Percentiles rank a stretch among this genome's conserved stretches.
Conservation (phyloP, 2,113 vertebrate species). For the Clarias macrocephalus region DNA sequence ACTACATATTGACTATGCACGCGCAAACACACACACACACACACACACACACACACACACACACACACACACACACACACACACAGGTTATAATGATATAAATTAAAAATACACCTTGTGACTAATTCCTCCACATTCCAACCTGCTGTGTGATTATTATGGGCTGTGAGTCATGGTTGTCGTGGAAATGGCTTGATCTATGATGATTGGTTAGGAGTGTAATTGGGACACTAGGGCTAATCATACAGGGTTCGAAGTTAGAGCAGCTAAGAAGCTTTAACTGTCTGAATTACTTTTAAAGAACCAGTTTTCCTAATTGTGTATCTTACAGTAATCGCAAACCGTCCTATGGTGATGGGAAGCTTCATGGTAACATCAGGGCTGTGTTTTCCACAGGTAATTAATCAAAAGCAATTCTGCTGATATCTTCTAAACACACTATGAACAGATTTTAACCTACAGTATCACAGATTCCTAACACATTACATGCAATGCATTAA, state of each 20-base stretch:
- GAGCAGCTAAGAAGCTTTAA: neutral
- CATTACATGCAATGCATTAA: neutral
- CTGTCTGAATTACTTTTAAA: neutral
- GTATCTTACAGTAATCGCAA: neutral
- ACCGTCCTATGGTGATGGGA: neutral
- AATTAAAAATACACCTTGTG: conserved; percentile 33
- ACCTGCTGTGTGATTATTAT: conserved; percentile 40
- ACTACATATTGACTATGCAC: neutral
- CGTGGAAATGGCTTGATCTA: conserved; percentile 38
- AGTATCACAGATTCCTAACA: neutral
- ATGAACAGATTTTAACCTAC: too few species aligned
- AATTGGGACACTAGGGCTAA: neutral
- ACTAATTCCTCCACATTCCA: conserved; percentile 43
- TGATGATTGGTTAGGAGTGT: conserved; percentile 38
- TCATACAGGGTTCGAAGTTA: neutral
- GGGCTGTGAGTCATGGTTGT: conserved; percentile 38
- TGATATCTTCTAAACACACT: neutral
- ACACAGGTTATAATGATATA: conserved; percentile 25
- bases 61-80: conserved; percentile 40
- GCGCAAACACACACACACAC: neutral
- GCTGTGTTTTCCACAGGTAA: neutral
- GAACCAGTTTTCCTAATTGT: neutral
- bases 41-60: conserved; percentile 43
- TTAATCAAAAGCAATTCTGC: neutral
- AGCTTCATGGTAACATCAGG: neutral